Evolutionary conservation across 2,797 vertebrate species (phyloP).

Genomic region (Chromobotia macracanthus): DNA sequence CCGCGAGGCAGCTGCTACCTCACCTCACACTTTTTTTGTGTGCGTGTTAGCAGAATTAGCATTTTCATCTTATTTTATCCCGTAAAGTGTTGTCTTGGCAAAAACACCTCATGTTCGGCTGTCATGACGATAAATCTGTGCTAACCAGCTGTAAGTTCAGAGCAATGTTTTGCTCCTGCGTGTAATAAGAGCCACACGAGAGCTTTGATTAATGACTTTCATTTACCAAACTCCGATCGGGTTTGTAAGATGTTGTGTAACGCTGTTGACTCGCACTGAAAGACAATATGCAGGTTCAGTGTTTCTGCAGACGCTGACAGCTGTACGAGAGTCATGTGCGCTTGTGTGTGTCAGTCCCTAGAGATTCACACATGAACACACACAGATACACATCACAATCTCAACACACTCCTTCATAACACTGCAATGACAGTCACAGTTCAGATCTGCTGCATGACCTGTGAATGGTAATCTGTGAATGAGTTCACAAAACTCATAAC

Average conservation of each 20-base stretch:
- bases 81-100: background rate
- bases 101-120: slow-evolving; percentile 11
- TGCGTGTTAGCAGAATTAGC: background rate
- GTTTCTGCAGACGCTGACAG: background rate
- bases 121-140: background rate
- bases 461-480: background rate
- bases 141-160: background rate
- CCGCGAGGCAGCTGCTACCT: slow-evolving; percentile 20
- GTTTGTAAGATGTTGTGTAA: background rate
- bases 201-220: slow-evolving; percentile 43
- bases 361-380: background rate
- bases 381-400: background rate
- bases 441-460: too few relatives aligned
- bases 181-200: slow-evolving; percentile 13
- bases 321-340: background rate
- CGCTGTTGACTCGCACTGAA: too few relatives aligned
- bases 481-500: background rate
- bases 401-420: background rate
- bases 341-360: background rate
- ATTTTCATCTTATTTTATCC: slow-evolving; percentile 16
- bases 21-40: background rate
- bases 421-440: slow-evolving; percentile 8
- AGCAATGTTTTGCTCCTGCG: slow-evolving; percentile 19
- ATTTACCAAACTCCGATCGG: slow-evolving; percentile 27
- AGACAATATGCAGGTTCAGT: too few relatives aligned